These are phyloP conservation scores for Rhabdomys dilectus DNA, from an alignment of 2,113 vertebrate genomes.

Conservation along the genomic window DNA sequence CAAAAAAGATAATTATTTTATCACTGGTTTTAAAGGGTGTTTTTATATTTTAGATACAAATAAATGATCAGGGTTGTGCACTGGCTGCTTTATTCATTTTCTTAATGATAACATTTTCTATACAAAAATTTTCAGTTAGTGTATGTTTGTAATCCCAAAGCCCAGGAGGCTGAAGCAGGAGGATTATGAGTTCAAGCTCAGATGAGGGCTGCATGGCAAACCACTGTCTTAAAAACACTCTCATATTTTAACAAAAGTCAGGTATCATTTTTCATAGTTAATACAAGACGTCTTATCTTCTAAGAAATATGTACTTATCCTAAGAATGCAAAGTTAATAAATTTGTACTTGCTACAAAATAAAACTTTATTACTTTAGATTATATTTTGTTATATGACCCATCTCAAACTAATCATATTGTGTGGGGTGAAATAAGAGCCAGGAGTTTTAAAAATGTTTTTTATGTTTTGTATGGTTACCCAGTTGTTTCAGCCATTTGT, in stretches of 20 bases:
- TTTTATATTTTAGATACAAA: background rate
- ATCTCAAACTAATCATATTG: slow-evolving; percentile 16
- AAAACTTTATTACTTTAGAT: slow-evolving; percentile 1
- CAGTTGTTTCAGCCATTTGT: background rate
- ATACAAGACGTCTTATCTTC: background rate
- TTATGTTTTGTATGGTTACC: background rate
- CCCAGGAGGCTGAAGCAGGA: background rate
- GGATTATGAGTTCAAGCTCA: background rate
- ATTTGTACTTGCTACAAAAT: slow-evolving; percentile 32
- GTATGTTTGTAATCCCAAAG: background rate
- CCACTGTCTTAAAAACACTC: background rate
- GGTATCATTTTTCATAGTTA: slow-evolving; percentile 15
- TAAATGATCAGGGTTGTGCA: background rate
- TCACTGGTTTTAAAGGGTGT: background rate
- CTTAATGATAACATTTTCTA: slow-evolving; percentile 9
- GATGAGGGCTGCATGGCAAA: background rate
- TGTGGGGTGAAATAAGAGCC: background rate
- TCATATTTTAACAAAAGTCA: slow-evolving; percentile 25
- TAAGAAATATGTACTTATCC: background rate
- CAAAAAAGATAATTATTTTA: background rate
- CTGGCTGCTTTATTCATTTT: background rate
- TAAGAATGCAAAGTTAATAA: background rate
- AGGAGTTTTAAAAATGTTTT: background rate
- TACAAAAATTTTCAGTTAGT: background rate
- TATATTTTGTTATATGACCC: background rate